Percentiles rank a stretch among this genome's conserved stretches.
These are phyloP conservation scores for Erebia aethiops DNA, from an alignment of 2,888 invertebrate species.

Conservation along the genomic window DNA sequence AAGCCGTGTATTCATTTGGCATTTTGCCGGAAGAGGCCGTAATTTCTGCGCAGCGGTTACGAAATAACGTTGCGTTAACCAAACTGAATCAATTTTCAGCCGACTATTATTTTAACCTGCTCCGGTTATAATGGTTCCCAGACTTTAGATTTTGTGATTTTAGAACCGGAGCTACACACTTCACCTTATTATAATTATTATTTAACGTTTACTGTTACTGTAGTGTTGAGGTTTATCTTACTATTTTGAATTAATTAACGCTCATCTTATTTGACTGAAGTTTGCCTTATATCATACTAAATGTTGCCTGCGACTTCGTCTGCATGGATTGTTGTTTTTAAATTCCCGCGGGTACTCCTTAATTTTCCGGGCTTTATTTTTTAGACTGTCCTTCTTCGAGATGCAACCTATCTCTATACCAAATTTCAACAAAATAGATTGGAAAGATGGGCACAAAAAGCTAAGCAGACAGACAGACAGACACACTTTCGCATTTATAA, in stretches of 20 bases:
- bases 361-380: no score
- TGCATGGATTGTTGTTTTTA: no score
- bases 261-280: neutral
- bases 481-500: no score
- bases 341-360: no score
- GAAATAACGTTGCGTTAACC: constrained; percentile 25
- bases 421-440: no score
- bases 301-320: no score
- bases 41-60: constrained; percentile 21
- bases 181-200: constrained; percentile 4
- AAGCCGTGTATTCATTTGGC: constrained; percentile 19
- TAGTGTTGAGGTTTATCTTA: neutral
- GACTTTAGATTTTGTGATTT: constrained; percentile 16
- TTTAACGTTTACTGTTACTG: neutral
- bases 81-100: constrained; percentile 26
- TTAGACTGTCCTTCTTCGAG: no score
- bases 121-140: neutral
- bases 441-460: no score
- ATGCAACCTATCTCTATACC: no score
- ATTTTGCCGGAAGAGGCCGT: constrained; percentile 24
- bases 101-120: constrained; percentile 14
- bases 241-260: neutral
- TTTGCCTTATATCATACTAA: no score
- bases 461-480: no score
- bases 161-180: neutral